Base-by-base conservation (phyloP, 2,888 invertebrate species). In the Nebria brevicollis region DNA sequence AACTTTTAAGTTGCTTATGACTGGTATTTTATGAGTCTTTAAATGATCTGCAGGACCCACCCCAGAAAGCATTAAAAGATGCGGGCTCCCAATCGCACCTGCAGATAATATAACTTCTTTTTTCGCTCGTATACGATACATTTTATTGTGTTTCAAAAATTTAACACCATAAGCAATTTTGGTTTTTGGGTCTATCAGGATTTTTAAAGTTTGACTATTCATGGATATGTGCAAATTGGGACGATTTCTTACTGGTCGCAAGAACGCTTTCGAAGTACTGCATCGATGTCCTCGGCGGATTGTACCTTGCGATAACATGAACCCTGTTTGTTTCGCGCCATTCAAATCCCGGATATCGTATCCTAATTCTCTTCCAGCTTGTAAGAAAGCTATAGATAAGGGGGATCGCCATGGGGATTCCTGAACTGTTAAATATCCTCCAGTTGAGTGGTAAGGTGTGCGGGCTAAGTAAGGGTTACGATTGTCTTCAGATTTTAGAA, bases 61-160 rank as follows among this genome's bases (percentile, higher is more conserved):
- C 0, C 98, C 98, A 77, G 96, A 97, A 8, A 98, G 87, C 97
- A 98, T 96, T 84, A 98, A 91, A 25, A 98, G 87, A 85, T 98
- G 97, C 0, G 98, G 97, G 2, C 95, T 94, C 77, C 95, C 95
- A 65, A 98, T 93, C 0, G 98, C 93, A 0, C 98, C 98, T 0
- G 97, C 95, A 1, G 96, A 95, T 85, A 97, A 90, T 7, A 98
- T 92, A 0, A 98, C 93, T 88, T 97, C 97, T 77, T 94, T 92
- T 82, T 94, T 92, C 0, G 96, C 96, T 83, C 93, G 90, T 0
- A 95, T 94, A 72, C 92, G 90, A 77, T 93, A 91, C 77, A 91
- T 92, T 77, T 91, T 90, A 0, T 94, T 94, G 77, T 94, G 91
- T 70, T 94, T 91, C 7, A 93, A 86, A 83, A 94, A 95, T 85